phyloP scores from a whole-genome alignment of 1,140 invertebrate genomes.

The Aphelenchoides besseyi region DNA sequence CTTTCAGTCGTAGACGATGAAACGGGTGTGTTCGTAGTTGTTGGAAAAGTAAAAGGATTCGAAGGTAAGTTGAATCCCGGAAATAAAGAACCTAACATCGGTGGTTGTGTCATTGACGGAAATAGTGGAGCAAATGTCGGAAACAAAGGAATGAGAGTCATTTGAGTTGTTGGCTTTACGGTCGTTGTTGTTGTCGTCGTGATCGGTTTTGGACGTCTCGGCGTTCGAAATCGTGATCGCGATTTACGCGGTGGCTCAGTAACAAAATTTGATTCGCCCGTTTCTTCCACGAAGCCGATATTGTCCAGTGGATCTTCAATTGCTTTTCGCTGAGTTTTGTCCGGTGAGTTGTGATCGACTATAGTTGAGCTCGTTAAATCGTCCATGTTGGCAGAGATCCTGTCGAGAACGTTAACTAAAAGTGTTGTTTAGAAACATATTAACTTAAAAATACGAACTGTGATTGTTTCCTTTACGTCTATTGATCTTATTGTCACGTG shows the following conservation, averaged over 20 bases:
- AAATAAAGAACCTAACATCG: background rate
- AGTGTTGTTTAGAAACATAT: too few relatives aligned
- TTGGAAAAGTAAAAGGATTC: slow-evolving; percentile 5
- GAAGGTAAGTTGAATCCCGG: background rate
- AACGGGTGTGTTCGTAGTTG: background rate
- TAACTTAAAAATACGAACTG: too few relatives aligned
- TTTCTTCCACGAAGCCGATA: background rate
- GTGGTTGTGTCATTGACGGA: background rate
- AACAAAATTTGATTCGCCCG: slow-evolving; percentile 6
- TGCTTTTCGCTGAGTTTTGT: background rate
- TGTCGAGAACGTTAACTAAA: background rate
- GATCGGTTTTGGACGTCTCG: background rate
- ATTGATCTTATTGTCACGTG: background rate
- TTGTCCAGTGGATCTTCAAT: background rate
- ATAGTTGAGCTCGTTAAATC: background rate
- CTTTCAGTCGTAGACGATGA: slow-evolving; percentile 15
- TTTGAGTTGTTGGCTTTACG: background rate
- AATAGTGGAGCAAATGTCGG: slow-evolving; percentile 7
- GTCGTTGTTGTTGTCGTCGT: slow-evolving; percentile 8
- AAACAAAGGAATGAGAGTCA: background rate
- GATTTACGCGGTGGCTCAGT: slow-evolving; percentile 5
- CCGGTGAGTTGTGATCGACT: too few relatives aligned
- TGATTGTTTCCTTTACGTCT: background rate
- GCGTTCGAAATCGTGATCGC: background rate
- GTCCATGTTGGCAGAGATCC: background rate